These are phyloP conservation scores for Ovis canadensis DNA, from an alignment of 2,113 vertebrate species.

Conservation along the genomic window DNA sequence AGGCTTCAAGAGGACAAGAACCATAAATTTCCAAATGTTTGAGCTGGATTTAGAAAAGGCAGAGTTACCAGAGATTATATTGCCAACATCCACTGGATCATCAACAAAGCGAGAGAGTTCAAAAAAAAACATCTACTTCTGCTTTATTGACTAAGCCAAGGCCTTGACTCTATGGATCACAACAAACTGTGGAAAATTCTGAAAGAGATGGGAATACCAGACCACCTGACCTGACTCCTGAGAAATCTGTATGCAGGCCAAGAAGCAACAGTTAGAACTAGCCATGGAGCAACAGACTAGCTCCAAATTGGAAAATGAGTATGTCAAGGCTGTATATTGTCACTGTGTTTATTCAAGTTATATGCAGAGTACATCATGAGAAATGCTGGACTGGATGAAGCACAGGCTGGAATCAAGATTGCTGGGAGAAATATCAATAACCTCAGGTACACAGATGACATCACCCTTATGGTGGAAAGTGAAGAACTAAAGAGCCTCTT, in stretches of 20 bases:
- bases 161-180: not conserved
- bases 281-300: not conserved
- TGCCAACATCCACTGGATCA: not conserved
- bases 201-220: not conserved
- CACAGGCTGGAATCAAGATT: not conserved
- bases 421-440: not conserved
- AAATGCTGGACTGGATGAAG: not conserved
- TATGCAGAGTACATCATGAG: not conserved
- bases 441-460: not conserved
- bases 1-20: not conserved
- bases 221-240: not conserved
- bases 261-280: not conserved
- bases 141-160: not conserved
- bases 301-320: not conserved
- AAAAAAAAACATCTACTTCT: not conserved
- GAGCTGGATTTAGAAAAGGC: not conserved
- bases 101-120: not conserved
- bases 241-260: not conserved
- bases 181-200: not conserved
- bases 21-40: not conserved
- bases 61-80: not conserved
- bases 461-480: not conserved
- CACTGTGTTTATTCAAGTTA: fast-evolving
- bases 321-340: not conserved
- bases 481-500: not conserved